Base-by-base conservation (phyloP, 2,797 vertebrate species). In the Otolemur crassicaudatus region DNA sequence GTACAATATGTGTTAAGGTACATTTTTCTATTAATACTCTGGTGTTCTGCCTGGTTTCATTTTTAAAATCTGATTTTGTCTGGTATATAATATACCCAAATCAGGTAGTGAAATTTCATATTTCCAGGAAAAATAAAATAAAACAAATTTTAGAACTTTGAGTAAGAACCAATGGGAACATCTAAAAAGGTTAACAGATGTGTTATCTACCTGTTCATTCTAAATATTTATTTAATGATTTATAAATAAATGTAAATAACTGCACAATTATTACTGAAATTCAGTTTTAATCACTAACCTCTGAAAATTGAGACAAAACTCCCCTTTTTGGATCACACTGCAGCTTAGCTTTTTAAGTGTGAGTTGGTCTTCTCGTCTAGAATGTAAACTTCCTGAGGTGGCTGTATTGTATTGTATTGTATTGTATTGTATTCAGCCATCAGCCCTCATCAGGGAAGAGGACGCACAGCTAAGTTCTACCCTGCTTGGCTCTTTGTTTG, bases 51-150 rank as follows among this genome's bases (percentile, higher is more conserved):
- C 31, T 58, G 58, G 20, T 95, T 3, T 94, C 43, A n/a, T 83
- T 8, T 87, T 95, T 53, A 92, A 84, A 84, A 84, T 43, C 16
- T 75, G 12, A 77, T 87, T 94, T 90, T 83, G 7, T 63, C 22
- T 92, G 20, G 67, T 75, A 9, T 86, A 27, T 65, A 25, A 20
- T n/a, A 29, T 53, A 65, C 4, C 3, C 72, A 90, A 63, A 76
- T 65, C 7, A 80, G 27, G 12, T 31, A 89, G 43, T 94, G 61
- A 82, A 46, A 79, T 19, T 72, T 90, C 31, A 31, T 76, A 69
- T 60, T 95, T 92, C 34, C 5, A 46, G 29, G n/a, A 72, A 75
- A 97, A 94, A 56, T 4, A 77, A 89, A 84, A 60, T 31, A 31
- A 43, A 90, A 12, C 13, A 60, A 69, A 82, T 3, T 14, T 63